Evolutionary conservation across 1,140 invertebrate species (phyloP).

Genomic region (Polypedilum vanderplanki): DNA sequence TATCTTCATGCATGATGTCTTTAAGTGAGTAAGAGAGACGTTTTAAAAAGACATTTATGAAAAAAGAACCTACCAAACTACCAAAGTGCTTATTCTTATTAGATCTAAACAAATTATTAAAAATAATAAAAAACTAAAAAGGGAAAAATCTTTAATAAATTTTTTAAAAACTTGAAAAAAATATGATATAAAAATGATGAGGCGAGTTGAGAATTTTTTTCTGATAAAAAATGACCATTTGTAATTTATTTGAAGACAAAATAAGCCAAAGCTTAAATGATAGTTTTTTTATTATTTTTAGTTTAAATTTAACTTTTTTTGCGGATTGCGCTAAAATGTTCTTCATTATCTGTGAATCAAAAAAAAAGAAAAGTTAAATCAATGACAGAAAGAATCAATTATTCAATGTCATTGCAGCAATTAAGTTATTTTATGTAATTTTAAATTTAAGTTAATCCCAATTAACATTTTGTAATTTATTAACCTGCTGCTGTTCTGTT

Average conservation of each 20-base stretch:
- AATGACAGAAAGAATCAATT: too few species aligned
- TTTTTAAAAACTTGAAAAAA: neutral
- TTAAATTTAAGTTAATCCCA: too few species aligned
- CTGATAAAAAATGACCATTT: conserved; percentile 6
- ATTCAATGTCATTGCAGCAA: too few species aligned
- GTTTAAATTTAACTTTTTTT: conserved; percentile 5
- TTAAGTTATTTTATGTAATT: too few species aligned
- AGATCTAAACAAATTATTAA: conserved; percentile 14
- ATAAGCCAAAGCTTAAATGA: conserved; percentile 27
- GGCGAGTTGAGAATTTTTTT: neutral
- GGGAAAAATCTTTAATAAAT: neutral
- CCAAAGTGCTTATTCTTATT: conserved; percentile 18
- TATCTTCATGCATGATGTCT: neutral
- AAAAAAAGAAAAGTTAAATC: neutral
- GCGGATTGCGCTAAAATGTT: conserved; percentile 8
- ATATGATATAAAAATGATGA: neutral
- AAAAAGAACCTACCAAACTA: conserved; percentile 11
- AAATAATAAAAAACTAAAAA: neutral
- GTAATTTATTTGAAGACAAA: conserved; percentile 26
- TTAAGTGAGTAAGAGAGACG: neutral
- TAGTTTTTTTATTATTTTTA: conserved; percentile 12
- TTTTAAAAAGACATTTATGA: neutral
- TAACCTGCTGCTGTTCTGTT: too few species aligned
- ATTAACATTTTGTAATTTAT: too few species aligned
- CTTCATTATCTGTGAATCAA: conserved; percentile 25